Base-by-base conservation (phyloP, 2,888 invertebrate species). In the Clanis bilineata region DNA sequence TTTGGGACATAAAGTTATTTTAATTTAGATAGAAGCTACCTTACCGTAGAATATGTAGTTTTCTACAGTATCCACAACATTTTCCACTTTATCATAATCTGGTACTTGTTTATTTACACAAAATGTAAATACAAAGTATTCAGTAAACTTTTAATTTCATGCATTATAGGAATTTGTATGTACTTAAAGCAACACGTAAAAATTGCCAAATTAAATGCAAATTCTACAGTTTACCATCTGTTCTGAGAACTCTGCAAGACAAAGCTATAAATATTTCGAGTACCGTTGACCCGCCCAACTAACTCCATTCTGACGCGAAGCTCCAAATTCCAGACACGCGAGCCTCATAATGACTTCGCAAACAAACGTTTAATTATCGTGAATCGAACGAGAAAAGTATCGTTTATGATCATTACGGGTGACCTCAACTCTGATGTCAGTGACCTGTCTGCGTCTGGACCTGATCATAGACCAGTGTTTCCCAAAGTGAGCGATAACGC, bases 351-450 rank as follows among this genome's bases (percentile, higher is more conserved):
- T 72, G 67, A 73, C 62, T 66, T 66, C 63, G 72, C 76, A 79
- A 85, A 84, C 83, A 85, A 74, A 77, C 71, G 72, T 77, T 80
- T 88, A 87, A 88, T 86, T 87, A 76, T 70, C 77, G 69, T 79
- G 70, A 86, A 87, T 85, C 80, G 73, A 80, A 79, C 77, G 82
- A 77, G 79, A 81, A 83, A 82, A 82, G 78, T 72, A 76, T 80
- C 73, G 72, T 74, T 68, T 71, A 76, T 79, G 79, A 80, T 81
- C 73, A 59, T 56, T 59, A 45, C 59, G 74, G 74, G 71, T 80
- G 80, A 77, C 79, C 77, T 73, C 76, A 79, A 76, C 77, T 74
- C 77, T 77, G 54, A 64, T 66, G 82, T 79, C 80, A 76, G 66
- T 76, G 81, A 79, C 76, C 81, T 67, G 64, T 5, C n/a, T n/a